Conservation (phyloP, 1,140 invertebrate species). For the Ectropis grisescens region DNA sequence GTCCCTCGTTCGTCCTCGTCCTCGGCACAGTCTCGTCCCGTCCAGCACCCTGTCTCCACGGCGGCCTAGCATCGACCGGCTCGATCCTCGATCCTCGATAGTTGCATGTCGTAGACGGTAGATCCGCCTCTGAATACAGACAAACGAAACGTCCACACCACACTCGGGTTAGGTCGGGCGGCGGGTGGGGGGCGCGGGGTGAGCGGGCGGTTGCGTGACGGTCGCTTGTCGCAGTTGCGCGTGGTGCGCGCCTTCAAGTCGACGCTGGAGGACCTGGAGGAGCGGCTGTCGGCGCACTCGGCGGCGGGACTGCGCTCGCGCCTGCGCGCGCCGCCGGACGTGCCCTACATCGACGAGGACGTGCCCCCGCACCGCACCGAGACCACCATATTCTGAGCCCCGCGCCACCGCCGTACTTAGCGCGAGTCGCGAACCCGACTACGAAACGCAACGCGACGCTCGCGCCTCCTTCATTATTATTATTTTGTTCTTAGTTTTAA, state of each 20-base stretch:
- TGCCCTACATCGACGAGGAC: conserved; percentile 94
- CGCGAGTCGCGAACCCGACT: neutral
- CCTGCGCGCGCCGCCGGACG: conserved; percentile 89
- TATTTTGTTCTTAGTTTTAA: too few relatives aligned
- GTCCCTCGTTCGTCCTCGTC: conserved; percentile 9
- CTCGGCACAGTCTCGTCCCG: conserved; percentile 27
- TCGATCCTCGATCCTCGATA: neutral
- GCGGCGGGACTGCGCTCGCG: conserved; percentile 96
- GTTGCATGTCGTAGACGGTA: too few relatives aligned
- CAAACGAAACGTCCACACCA: conserved; percentile 51
- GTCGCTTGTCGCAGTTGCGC: conserved; percentile 95
- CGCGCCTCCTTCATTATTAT: too few relatives aligned
- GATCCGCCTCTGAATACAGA: conserved; percentile 53
- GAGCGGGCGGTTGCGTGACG: conserved; percentile 19
- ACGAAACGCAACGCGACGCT: too few relatives aligned
- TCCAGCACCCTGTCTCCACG: too few relatives aligned
- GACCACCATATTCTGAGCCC: conserved; percentile 68
- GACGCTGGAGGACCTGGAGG: conserved; percentile 99
- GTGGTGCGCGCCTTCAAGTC: conserved; percentile 99
- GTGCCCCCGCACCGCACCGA: conserved; percentile 71
- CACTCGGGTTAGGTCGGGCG: conserved; percentile 33
- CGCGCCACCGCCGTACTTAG: conserved; percentile 13
- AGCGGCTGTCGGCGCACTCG: conserved; percentile 97
- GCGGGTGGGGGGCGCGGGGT: conserved; percentile 14
- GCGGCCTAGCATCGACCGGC: conserved; percentile 4